Conservation (phyloP, 2,113 vertebrate species). For the Hylia prasina region DNA sequence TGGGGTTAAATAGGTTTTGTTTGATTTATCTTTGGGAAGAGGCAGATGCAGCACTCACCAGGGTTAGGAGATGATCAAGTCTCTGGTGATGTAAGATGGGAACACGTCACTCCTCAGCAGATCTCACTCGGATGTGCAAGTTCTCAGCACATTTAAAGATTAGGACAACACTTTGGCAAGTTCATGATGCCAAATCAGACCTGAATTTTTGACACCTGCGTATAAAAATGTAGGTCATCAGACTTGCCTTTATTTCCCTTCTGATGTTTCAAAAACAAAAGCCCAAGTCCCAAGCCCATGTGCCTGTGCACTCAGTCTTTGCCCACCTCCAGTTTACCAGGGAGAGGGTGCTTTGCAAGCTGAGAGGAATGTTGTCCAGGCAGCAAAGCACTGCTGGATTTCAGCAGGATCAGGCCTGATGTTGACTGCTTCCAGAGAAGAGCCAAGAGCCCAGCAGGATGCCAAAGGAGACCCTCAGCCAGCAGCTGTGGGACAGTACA, state of each 20-base stretch:
- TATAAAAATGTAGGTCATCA: not conserved
- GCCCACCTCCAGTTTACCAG: not conserved
- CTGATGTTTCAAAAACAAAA: not conserved
- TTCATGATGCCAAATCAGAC: not conserved
- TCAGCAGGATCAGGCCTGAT: not conserved
- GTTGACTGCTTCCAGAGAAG: not conserved
- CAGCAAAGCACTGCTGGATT: not conserved
- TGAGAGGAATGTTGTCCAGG: not conserved
- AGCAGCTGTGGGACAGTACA: not conserved
- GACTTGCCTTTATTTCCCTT: not conserved
- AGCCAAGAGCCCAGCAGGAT: not conserved
- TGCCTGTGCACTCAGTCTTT: not conserved
- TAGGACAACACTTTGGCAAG: rapidly evolving
- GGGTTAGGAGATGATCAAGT: not conserved
- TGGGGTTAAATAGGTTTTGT: not conserved
- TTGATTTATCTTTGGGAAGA: not conserved
- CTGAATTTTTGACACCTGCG: not conserved
- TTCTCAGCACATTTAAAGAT: not conserved
- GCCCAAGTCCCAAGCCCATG: rapidly evolving
- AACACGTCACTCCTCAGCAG: not conserved
- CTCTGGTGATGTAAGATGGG: not conserved
- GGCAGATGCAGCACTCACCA: not conserved
- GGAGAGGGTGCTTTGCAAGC: not conserved
- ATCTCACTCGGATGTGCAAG: not conserved
- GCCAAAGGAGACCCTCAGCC: not conserved